phyloP scores from a whole-genome alignment of 2,888 invertebrate species.

The Drosophila barbarae region DNA sequence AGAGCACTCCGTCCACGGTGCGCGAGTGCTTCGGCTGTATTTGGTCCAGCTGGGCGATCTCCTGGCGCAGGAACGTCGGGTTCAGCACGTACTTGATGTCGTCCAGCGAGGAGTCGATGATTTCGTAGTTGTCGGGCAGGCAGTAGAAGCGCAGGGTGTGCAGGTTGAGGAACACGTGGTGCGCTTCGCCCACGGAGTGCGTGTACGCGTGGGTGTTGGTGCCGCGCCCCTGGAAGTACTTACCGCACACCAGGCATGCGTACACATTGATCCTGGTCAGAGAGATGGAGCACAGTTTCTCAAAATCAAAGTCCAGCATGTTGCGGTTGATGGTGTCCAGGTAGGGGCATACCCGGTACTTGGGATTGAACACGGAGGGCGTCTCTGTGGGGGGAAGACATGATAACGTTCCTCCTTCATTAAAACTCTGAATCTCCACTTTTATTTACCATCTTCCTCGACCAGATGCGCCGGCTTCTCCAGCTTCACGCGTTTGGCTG shows the following conservation, averaged over 20 bases:
- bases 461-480: conserved; percentile 48
- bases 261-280: conserved; percentile 99
- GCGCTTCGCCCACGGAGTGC: conserved; percentile 98
- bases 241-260: conserved; percentile 99
- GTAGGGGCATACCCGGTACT: conserved; percentile 91
- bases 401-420: background rate
- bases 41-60: conserved; percentile 90
- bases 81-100: conserved; percentile 99
- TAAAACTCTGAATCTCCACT: rapidly evolving
- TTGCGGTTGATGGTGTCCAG: conserved; percentile 98
- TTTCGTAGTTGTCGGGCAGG: conserved; percentile 99
- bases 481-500: conserved; percentile 57
- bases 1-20: conserved; percentile 95
- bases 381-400: conserved; percentile 58
- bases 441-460: conserved; percentile 59
- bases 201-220: conserved; percentile 99
- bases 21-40: conserved; percentile 87
- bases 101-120: conserved; percentile 97
- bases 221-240: conserved; percentile 98
- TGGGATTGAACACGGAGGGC: conserved; percentile 80
- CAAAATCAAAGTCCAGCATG: conserved; percentile 99
- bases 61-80: conserved; percentile 93
- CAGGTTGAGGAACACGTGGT: conserved; percentile 98
- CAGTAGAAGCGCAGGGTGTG: conserved; percentile 99
- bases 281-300: conserved; percentile 98